Base-by-base conservation (phyloP, 2,113 vertebrate species). In the Eolophus roseicapilla region DNA sequence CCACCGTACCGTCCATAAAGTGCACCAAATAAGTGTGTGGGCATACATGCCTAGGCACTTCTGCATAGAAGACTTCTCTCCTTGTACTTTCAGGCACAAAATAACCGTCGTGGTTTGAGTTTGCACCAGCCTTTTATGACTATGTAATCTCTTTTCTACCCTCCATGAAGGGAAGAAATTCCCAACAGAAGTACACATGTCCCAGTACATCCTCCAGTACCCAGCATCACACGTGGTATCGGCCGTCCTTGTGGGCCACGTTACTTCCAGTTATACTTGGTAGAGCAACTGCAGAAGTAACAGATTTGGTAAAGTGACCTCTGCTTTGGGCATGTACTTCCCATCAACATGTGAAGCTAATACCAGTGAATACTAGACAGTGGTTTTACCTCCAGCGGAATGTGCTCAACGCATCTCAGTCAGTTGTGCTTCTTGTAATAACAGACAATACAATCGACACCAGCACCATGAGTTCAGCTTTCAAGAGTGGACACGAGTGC, bases 1-100 rank as follows among this genome's bases (percentile, higher is more conserved):
- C 29, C 29, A 55, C 53, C 7, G 5, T 55, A 55, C 21, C 13
- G 5, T 35, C 33, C 33, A 59, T 35, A 24, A 13, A 17, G 80
- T 0, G 35, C 4, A 8, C 53, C 67, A 23, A 20, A 14, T 2
- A 29, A 17, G 44, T 0, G 2, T 5, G 46, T 5, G 19, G 46
- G 47, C 5, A 2, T 1, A 9, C 9, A 10, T 20, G n/a, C 13
- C 17, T 3, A 1, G n/a, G 33, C 28, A 20, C 10, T 50, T 29
- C 31, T 27, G 44, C 75, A 13, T 0, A 11, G 57, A 14, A 23
- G 31, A 24, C 46, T 46, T 11, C 37, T 6, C 44, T 55, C 39
- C 41, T 47, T 7, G 1, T 31, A 4, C 8, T 13, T 44, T 11
- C 33, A 59, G 59, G 60, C 24, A 20, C 39, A 17, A 17, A 20